Base-by-base conservation (phyloP, 37 sponge, comb jelly and placozoan genomes). In the Petrosia ficiformis region DNA sequence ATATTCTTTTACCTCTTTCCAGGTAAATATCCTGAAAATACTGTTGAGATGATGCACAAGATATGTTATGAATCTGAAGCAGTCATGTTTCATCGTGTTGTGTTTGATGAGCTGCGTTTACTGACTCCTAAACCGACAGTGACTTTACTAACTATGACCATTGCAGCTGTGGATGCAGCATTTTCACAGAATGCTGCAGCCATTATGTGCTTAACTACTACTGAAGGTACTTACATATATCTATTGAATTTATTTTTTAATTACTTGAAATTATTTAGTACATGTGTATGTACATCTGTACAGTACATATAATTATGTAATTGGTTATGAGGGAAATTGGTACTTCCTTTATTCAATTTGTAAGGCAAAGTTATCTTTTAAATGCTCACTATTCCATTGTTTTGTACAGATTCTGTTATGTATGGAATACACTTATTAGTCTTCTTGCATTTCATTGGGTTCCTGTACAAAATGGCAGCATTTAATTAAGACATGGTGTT, bases 161-260 rank as follows among this genome's bases (percentile, higher is more conserved):
- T 94, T 35, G 94, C 98, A 35, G 92, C 98, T 28, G 98, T 97
- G 31, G 90, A 90, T 80, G 98, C 98, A 30, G 73, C 95, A 24
- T 97, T 90, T 76, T 84, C 83, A 31, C 92, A 91, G 85, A 81
- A 84, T 63, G 89, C 93, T 31, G 72, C 87, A 26, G 95, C 95
- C 73, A 97, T 97, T 28, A 86, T 97, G 64, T 87, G 88, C 44
- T 86, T 97, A 26, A 90, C 94, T 41, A 97, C 95, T n/a, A 94
- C 98, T 30, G 98, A 22, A 84, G 76, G 90, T 92, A 48, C 8
- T n/a, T n/a, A n/a, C n/a, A n/a, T n/a, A n/a, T n/a, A n/a, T 48
- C 8, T 48, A 48, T n/a, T n/a, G n/a, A 35, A 0, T 6, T 11
- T 6, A 4, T 5, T 14, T 4, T 14, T 68, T 6, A 16, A 68